Base-by-base conservation (phyloP, 2,888 invertebrate genomes). In the Desoria tigrina region DNA sequence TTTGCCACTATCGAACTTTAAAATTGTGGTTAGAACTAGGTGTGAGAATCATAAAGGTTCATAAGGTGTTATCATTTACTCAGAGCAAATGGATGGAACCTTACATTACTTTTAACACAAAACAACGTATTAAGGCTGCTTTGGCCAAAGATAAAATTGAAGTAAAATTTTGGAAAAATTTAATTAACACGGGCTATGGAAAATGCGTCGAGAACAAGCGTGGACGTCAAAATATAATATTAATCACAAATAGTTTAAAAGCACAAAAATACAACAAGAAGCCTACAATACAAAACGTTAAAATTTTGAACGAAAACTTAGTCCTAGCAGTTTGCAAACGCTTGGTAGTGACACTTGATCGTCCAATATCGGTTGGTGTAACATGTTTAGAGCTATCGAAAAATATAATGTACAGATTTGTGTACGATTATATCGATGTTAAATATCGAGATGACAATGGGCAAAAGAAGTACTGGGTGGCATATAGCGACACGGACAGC, bases 401-500 rank as follows among this genome's bases (percentile, higher is more conserved):
- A 39, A 18, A 4, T 1, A 28, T 42, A n/a, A 59, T 68, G 55
- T 65, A 55, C 16, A 16, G 16, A 1, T 69, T 65, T 39, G 64
- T 32, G 6, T 71, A 71, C 27, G 23, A 56, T 1, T 56, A 37
- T 42, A 53, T 71, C 2, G 32, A 7, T 32, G 6, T 11, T 32
- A 32, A 32, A 32, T 32, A 32, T 11, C 18, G 42, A 1, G 7
- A 9, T 1, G 24, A 58, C 18, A 68, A 26, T 63, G 63, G 63
- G 6, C 18, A 63, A 2, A 3, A n/a, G 3, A 27, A 9, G 7
- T 32, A 7, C 11, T 24, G 9, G 61, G 18, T 67, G 1, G 2
- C 45, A 0, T 65, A 63, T 14, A 54, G 49, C 4, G 70, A 70
- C 37, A 70, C 70, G 1, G 70, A 67, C 28, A 54, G 45, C 0